phyloP scores from a whole-genome alignment of 2,888 invertebrate genomes.

The Agriopis marginaria region DNA sequence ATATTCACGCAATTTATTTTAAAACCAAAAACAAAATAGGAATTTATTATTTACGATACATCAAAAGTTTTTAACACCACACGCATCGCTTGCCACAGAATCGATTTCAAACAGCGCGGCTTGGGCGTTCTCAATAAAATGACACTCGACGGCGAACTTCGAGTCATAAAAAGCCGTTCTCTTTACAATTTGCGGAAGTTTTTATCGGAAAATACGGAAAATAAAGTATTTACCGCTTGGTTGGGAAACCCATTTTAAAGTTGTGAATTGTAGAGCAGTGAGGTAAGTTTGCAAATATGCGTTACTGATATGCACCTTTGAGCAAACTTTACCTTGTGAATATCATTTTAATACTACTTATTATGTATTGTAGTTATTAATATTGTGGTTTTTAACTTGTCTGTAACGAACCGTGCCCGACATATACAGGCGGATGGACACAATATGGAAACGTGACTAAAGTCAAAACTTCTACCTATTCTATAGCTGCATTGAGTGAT shows the following conservation, averaged over 20 bases:
- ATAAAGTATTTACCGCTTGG: constrained; percentile 36
- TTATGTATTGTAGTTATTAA: no score
- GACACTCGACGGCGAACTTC: constrained; percentile 63
- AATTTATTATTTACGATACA: not conserved
- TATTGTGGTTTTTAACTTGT: no score
- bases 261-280: constrained; percentile 33
- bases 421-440: no score
- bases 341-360: no score
- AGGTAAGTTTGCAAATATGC: constrained; percentile 27
- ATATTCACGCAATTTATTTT: not conserved
- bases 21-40: not conserved
- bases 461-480: no score
- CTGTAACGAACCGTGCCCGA: no score
- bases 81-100: constrained; percentile 43
- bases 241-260: constrained; percentile 50
- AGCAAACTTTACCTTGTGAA: no score
- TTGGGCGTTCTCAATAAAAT: constrained; percentile 58
- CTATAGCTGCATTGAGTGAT: no score
- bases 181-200: constrained; percentile 54
- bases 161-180: constrained; percentile 63
- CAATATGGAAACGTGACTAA: no score
- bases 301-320: not conserved
- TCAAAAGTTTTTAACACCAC: constrained; percentile 42
- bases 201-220: constrained; percentile 54
- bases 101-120: constrained; percentile 50